A percentile compares a stretch with the other conserved stretches of the same genome.
These are phyloP conservation scores for Morpho helenor DNA, from an alignment of 2,888 invertebrate species.

Conservation along the genomic window DNA sequence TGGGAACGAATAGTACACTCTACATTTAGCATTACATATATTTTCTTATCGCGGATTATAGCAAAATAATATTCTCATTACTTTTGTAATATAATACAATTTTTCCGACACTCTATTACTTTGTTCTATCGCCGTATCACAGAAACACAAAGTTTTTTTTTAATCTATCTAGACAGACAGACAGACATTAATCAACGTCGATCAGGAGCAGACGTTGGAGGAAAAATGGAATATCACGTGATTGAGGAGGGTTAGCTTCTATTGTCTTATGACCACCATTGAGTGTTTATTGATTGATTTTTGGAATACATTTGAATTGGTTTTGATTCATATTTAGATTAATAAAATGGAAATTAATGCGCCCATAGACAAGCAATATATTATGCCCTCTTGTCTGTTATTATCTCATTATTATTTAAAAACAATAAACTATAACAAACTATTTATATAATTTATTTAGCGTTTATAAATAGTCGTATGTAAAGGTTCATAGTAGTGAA, in stretches of 20 bases:
- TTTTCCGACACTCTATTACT: conserved; percentile 22
- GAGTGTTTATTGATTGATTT: conserved; percentile 25
- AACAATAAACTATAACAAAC: too few relatives aligned
- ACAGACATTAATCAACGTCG: conserved; percentile 76
- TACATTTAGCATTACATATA: too few relatives aligned
- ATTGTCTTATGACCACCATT: conserved; percentile 23
- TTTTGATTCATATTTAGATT: background rate
- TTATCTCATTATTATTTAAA: too few relatives aligned
- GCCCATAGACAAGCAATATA: background rate
- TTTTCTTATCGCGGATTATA: too few relatives aligned
- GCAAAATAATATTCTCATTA: too few relatives aligned
- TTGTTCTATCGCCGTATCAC: conserved; percentile 42
- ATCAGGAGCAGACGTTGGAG: conserved; percentile 58
- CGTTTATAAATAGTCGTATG: too few relatives aligned
- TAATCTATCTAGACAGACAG: conserved; percentile 60
- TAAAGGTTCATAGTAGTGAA: too few relatives aligned
- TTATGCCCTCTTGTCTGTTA: too few relatives aligned
- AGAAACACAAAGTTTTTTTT: conserved; percentile 75
- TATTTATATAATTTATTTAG: too few relatives aligned
- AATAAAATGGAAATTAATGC: background rate
- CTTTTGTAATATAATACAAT: too few relatives aligned
- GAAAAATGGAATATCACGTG: conserved; percentile 30
- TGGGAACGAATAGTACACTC: too few relatives aligned
- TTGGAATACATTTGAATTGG: conserved; percentile 2
- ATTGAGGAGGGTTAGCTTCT: conserved; percentile 13